Conservation (phyloP, 2,888 invertebrate genomes). For the Resseliella maxima region DNA sequence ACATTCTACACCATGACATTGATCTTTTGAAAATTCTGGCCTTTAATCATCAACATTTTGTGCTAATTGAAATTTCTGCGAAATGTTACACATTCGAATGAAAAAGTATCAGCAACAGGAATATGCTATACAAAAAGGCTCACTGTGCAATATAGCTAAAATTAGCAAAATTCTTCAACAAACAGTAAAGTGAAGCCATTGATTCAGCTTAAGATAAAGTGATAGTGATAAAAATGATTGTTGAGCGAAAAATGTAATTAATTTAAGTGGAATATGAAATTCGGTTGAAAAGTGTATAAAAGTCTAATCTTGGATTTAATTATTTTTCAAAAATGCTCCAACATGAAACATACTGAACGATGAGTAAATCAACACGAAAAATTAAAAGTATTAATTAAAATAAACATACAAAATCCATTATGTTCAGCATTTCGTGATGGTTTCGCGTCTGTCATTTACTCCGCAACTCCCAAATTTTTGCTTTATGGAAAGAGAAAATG, state of each 20-base stretch:
- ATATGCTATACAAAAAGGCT: too few relatives aligned
- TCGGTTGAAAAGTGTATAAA: not conserved
- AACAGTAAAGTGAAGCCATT: not conserved
- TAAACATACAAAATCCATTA: slow-evolving; percentile 46
- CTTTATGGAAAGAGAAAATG: not conserved
- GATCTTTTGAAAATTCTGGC: too few relatives aligned
- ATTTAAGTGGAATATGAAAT: not conserved
- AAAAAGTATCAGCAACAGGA: too few relatives aligned
- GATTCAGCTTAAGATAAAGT: too few relatives aligned
- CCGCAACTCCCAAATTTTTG: too few relatives aligned
- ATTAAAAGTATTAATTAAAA: slow-evolving; percentile 19
- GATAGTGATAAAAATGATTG: not conserved
- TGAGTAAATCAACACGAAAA: not conserved
- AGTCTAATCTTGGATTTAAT: not conserved
- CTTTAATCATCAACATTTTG: too few relatives aligned
- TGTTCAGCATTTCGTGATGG: not conserved
- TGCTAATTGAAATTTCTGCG: too few relatives aligned
- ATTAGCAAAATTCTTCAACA: too few relatives aligned
- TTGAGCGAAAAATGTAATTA: slow-evolving; percentile 18
- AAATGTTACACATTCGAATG: too few relatives aligned
- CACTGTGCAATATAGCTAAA: too few relatives aligned
- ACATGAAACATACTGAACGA: not conserved
- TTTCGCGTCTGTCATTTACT: not conserved
- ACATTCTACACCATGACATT: too few relatives aligned
- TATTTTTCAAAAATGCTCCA: not conserved